Conservation (phyloP, 2,113 vertebrate genomes). For the Megaceryle maxima region DNA sequence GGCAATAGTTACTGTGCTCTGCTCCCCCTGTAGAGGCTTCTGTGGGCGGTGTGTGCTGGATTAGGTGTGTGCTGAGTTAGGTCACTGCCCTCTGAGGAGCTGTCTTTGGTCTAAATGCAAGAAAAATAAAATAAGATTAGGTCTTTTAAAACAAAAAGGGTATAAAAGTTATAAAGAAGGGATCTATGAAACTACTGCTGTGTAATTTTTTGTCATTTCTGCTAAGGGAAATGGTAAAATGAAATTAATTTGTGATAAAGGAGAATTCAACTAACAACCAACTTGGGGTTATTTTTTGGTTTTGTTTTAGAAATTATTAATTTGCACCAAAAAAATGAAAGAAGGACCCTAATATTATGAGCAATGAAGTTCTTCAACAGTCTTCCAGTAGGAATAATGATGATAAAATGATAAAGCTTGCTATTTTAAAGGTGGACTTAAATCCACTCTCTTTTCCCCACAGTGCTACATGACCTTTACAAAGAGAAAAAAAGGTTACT, state of each 20-base stretch:
- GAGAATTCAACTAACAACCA: background rate
- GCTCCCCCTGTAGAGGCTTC: background rate
- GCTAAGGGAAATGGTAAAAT: background rate
- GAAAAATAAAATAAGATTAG: background rate
- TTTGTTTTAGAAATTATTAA: background rate
- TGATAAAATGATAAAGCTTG: background rate
- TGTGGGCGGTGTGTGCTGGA: background rate
- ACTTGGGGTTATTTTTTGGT: background rate
- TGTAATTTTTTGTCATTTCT: background rate
- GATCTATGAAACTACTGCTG: background rate
- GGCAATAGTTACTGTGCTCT: background rate
- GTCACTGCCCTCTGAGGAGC: rapidly evolving
- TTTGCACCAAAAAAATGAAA: background rate
- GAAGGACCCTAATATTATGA: background rate
- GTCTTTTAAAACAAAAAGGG: background rate
- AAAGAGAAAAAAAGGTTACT: background rate
- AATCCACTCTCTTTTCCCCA: background rate
- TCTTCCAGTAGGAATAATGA: background rate
- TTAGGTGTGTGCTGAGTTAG: background rate
- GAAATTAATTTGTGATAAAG: background rate
- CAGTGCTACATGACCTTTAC: background rate
- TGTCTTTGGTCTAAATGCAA: background rate
- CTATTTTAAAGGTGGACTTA: background rate
- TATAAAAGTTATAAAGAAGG: background rate
- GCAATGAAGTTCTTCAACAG: background rate